Base-by-base conservation (phyloP, 2,113 vertebrate genomes). In the Herpetotheres cachinnans region DNA sequence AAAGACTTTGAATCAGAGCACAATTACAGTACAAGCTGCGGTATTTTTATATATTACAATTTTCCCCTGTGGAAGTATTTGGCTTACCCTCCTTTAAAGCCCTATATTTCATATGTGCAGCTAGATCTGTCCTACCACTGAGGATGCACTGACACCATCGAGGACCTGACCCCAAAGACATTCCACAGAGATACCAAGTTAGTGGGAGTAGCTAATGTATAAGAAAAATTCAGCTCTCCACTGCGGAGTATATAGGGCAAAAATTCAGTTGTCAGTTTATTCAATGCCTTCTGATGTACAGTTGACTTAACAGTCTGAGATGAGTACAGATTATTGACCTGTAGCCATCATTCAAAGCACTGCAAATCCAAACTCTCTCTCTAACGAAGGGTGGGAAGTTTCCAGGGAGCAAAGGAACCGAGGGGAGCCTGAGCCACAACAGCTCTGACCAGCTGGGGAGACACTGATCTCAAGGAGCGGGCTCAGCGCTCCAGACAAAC, bases 401-500 rank as follows among this genome's bases (percentile, higher is more conserved):
- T 49, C 19, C 36, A 52, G 25, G 56, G 52, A 72, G 25, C 9
- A 55, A 46, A 72, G 42, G 19, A 47, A 7, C 56, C 20, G 36
- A 19, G 10, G 19, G 26, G 11, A 70, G 19, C 22, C 9, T 5
- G 25, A 50, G 36, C 67, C 55, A 34, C 54, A 22, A 34, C 34
- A 82, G 71, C 58, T 79, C n/a, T 2, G 7, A 24, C 40, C 29
- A 42, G 29, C 29, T 86, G 79, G 40, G 42, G 36, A 66, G 67
- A 50, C 0, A 1, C 38, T 54, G 29, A 50, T 26, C 34, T 82
- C 30, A 13, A 72, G 73, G 70, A 72, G 10, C 0, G 0, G 54
- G 24, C 46, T 96, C 62, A 80, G 32, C 1, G 2, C 46, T 82
- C 0, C 1, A 66, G 55, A 77, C 4, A 1, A 96, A 56, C 66